phyloP scores from a whole-genome alignment of 2,113 vertebrate species.

The Ptilorrhoa leucosticta region DNA sequence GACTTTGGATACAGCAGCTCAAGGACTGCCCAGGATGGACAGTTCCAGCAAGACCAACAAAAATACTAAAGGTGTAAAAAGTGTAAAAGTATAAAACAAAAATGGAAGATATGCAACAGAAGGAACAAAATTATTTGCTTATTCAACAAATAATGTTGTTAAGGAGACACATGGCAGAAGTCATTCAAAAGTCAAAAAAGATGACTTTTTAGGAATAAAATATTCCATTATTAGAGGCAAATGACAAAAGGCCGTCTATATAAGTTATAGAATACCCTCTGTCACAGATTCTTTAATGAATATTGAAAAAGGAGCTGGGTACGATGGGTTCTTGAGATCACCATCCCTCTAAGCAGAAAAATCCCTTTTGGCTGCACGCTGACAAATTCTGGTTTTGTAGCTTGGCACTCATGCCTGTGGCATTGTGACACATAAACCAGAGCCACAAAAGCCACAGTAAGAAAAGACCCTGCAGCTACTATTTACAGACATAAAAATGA shows the following conservation, averaged over 20 bases:
- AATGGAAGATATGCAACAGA: fast-evolving
- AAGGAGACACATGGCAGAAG: neutral
- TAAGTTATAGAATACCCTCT: fast-evolving
- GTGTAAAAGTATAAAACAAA: neutral
- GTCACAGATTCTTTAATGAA: neutral
- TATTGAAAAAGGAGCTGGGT: neutral
- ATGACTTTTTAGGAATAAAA: neutral
- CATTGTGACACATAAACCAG: neutral
- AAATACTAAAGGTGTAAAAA: neutral
- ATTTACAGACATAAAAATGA: neutral
- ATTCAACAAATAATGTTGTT: neutral
- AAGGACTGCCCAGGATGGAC: neutral
- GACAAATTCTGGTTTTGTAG: neutral
- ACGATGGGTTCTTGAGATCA: neutral
- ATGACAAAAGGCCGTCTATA: neutral
- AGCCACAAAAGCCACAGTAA: neutral
- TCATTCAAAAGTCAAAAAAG: neutral
- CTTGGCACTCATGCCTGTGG: neutral
- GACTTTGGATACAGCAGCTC: neutral
- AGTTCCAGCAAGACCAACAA: neutral
- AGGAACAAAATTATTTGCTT: neutral
- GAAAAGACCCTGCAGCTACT: neutral
- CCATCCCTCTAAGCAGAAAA: neutral
- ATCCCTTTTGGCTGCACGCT: neutral
- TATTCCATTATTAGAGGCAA: neutral